Evolutionary conservation across 2,113 vertebrate species (phyloP).

Genomic region (Blennius ocellaris): DNA sequence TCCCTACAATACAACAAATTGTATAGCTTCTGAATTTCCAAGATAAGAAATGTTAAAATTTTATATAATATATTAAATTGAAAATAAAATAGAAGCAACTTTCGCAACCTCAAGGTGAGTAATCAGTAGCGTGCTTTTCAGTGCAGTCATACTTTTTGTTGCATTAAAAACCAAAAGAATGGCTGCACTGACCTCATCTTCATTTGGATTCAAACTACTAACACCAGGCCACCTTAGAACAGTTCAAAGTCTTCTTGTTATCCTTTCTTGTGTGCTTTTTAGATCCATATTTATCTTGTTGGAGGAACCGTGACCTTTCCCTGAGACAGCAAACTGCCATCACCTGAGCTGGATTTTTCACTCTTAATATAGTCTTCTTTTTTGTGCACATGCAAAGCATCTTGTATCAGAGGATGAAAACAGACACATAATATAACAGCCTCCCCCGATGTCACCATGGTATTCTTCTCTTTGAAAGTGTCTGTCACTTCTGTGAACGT

Average conservation of each 20-base stretch:
- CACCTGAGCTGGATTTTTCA: background rate
- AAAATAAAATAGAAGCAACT: background rate
- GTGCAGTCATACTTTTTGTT: background rate
- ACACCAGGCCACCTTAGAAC: background rate
- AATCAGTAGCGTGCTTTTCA: background rate
- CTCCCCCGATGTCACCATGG: background rate
- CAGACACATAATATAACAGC: conserved; percentile 2
- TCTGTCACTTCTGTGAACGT: background rate
- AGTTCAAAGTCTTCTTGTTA: background rate
- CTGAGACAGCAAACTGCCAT: background rate
- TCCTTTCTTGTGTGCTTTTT: background rate
- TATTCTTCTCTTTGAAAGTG: background rate
- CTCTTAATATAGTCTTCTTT: conserved; percentile 1
- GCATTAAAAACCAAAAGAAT: background rate
- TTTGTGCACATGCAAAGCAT: background rate
- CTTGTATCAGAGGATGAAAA: background rate
- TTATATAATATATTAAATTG: background rate
- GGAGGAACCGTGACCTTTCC: background rate
- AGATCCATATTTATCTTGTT: background rate
- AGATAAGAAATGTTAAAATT: background rate
- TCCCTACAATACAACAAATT: background rate
- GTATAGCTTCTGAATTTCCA: background rate
- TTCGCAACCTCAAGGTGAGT: background rate
- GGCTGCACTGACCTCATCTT: background rate
- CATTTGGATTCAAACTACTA: background rate